Base-by-base conservation (phyloP, 2,113 vertebrate genomes). In the Alaudala cheleensis region DNA sequence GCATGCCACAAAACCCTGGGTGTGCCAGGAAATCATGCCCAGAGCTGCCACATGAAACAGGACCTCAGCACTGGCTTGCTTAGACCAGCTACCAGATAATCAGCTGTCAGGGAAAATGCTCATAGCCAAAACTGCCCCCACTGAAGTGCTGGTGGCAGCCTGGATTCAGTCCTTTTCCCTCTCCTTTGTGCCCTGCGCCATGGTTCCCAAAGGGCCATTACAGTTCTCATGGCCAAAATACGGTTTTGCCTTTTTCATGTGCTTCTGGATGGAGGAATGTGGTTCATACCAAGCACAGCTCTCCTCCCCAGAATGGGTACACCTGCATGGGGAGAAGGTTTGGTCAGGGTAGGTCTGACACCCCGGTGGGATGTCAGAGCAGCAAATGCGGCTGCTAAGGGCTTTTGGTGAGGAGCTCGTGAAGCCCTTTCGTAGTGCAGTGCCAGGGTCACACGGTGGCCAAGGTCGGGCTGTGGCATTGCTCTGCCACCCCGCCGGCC, bases 321-420 rank as follows among this genome's bases (percentile, higher is more conserved):
- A 1, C 49, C n/a, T 14, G 29, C 3, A 3, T 6, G n/a, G 58
- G 81, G 11, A 31, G 37, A 12, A 26, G 9, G 6, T 3, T 39
- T 64, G 7, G 13, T 24, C 15, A 9, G 26, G 78, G 17, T 49
- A 57, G n/a, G 40, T 33, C 64, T 14, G 16, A 26, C 47, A 24
- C 2, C 0, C 1, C 1, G 0, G 3, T 3, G 53, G 7, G 56
- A 15, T 10, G 9, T 28, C n/a, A 9, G 13, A 14, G 29, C 5
- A 9, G 7, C 9, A 28, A 56, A 37, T 4, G 28, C 0, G 1
- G 77, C 58, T 16, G 40, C 73, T 11, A 1, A 26, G 31, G 37
- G 37, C 17, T 34, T 47, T 13, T 17, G 49, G 5, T 4, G 56
- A 70, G 22, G 28, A 5, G 13, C 47, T 28, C 1, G 5, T 4